phyloP scores from a whole-genome alignment of 2,113 vertebrate species.

The Eulemur rufifrons region DNA sequence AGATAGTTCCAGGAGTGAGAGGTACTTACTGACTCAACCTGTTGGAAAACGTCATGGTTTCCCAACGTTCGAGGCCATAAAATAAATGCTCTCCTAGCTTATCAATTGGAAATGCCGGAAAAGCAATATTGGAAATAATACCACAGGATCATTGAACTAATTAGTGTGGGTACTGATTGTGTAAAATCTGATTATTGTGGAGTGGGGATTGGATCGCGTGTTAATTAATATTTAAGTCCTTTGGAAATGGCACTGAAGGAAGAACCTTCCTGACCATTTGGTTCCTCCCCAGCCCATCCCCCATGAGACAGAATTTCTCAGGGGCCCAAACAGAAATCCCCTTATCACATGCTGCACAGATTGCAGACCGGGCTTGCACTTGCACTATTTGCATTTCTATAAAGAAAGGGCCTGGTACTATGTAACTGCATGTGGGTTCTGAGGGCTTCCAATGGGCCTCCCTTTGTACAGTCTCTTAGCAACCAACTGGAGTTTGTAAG shows the following conservation, averaged over 20 bases:
- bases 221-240: slow-evolving; percentile 76
- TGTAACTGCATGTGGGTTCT: background rate
- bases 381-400: slow-evolving; percentile 52
- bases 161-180: slow-evolving; percentile 62
- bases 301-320: slow-evolving; percentile 47
- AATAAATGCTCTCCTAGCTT: background rate
- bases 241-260: slow-evolving; percentile 59
- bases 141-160: slow-evolving; percentile 59
- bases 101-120: slow-evolving; percentile 47
- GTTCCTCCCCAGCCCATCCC: slow-evolving; percentile 38
- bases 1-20: background rate
- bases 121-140: slow-evolving; percentile 42
- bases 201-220: slow-evolving; percentile 65
- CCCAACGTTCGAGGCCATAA: background rate
- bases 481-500: slow-evolving; percentile 66
- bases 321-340: slow-evolving; percentile 65
- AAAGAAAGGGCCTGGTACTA: slow-evolving; percentile 44
- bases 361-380: background rate
- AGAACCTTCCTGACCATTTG: background rate
- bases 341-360: background rate
- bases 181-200: slow-evolving; percentile 69
- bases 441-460: slow-evolving; percentile 55
- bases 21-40: background rate
- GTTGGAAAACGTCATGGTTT: background rate
- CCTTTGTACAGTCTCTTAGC: slow-evolving; percentile 65